Percentiles rank a stretch among this genome's conserved stretches.
These are phyloP conservation scores for Leptoteleia sp. DNA, from an alignment of 1,140 invertebrate species.

Conservation along the genomic window DNA sequence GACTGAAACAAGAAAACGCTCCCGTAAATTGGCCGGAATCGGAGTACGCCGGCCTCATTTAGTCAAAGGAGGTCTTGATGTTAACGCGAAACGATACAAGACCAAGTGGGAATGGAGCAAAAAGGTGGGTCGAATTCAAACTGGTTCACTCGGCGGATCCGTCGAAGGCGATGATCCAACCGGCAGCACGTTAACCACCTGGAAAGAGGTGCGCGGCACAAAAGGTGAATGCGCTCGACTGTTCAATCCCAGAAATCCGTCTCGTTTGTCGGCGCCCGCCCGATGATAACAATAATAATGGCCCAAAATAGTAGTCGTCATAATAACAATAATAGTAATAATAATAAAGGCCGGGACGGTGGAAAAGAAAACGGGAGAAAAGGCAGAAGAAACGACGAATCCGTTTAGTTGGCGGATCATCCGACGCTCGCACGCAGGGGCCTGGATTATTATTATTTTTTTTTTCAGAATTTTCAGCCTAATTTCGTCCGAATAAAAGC, in stretches of 20 bases:
- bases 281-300: conserved; percentile 63
- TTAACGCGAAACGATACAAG: conserved; percentile 47
- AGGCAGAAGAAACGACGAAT: conserved; percentile 60
- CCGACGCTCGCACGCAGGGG: conserved; percentile 40
- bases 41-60: conserved; percentile 37
- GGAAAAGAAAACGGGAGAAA: conserved; percentile 49
- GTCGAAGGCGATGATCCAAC: conserved; percentile 59
- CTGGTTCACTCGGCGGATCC: conserved; percentile 49
- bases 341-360: conserved; percentile 31
- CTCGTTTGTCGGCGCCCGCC: conserved; percentile 61
- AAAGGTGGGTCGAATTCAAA: conserved; percentile 46
- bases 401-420: conserved; percentile 70
- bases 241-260: conserved; percentile 66
- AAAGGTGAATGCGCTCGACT: conserved; percentile 69
- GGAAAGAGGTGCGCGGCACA: conserved; percentile 63
- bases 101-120: conserved; percentile 20
- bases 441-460: no score
- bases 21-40: conserved; percentile 30
- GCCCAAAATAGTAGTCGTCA: conserved; percentile 44
- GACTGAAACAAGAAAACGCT: conserved; percentile 31
- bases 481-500: conserved; percentile 70
- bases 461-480: conserved; percentile 69
- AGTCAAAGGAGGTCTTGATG: conserved; percentile 47
- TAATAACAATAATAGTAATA: no score
- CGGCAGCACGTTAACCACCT: conserved; percentile 27